Base-by-base conservation (phyloP, 2,113 vertebrate species). In the Hemiscyllium ocellatum region DNA sequence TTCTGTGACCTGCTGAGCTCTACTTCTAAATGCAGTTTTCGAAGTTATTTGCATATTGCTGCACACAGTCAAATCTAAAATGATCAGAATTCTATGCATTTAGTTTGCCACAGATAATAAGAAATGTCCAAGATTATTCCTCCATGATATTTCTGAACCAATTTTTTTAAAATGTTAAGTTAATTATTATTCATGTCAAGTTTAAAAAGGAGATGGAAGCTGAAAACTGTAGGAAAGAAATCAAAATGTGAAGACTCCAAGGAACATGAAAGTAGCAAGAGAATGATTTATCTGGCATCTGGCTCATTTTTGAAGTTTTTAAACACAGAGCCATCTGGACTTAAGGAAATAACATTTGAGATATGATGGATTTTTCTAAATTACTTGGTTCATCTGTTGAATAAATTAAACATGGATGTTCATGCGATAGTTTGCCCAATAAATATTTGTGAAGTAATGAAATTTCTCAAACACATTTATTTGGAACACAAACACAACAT, bases 1-100 rank as follows among this genome's bases (percentile, higher is more conserved):
- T 50, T 69, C 66, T 94, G 93, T 70, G 93, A 94, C 93, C 93
- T 94, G 47, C 94, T 47, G 94, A 26, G 47, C 94, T 95, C 69
- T 26, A 70, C 20, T 94, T 94, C 29, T 91, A 65, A 91, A 61
- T n/a, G 65, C 15, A 93, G 89, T 93, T 93, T 52, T 72, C 76
- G 26, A 50, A 29, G 68, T 95, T 94, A 94, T 72, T 72, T 76
- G 47, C 42, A 47, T 70, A 95, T 95, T 95, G 68, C 22, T 94
- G 24, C 42, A 33, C 69, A 72, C 3, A 94, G 61, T 68, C 33
- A 94, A 42, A 94, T 94, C 65, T 37, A 94, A 94, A 94, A 94
- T 90, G 87, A 20, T 6, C 8, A 90, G 42, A 83, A 61, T 65
- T 90, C 50, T 29, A 29, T 83, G 37, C 10, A 83, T 22, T 65